Percentiles rank a stretch among this genome's conserved stretches.
Evolutionary conservation across 2,113 vertebrate genomes (phyloP).

Genomic region (Vulpes vulpes): DNA sequence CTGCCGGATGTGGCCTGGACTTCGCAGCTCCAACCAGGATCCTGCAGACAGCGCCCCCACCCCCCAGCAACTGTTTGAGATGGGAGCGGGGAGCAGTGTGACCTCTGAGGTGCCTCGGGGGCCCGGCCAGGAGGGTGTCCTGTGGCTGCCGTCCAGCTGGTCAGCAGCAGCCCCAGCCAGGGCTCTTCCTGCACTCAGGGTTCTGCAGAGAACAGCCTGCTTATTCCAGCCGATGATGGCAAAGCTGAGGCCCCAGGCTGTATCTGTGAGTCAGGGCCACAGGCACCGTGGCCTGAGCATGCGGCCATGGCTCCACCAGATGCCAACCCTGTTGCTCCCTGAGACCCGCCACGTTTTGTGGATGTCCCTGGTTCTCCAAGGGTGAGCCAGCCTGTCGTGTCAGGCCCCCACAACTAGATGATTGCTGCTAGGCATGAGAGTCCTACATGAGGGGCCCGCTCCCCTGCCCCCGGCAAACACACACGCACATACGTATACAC

Average conservation of each 20-base stretch:
- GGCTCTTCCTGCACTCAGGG: background rate
- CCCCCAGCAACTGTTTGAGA: background rate
- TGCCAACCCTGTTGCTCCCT: background rate
- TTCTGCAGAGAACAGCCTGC: background rate
- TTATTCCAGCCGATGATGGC: background rate
- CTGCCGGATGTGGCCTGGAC: constrained; percentile 38
- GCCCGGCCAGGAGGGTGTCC: background rate
- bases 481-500: accelerated
- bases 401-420: accelerated
- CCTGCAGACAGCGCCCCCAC: background rate
- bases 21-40: constrained; percentile 17
- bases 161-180: background rate
- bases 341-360: accelerated
- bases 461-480: background rate
- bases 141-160: background rate
- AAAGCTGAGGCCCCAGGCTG: background rate
- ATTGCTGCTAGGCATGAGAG: background rate
- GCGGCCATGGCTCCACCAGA: background rate
- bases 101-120: background rate
- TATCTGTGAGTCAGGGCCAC: background rate
- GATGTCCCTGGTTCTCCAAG: background rate
- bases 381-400: background rate
- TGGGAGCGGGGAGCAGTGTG: background rate
- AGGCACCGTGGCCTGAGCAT: background rate
- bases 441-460: background rate